Evolutionary conservation across 53 echinoderm and acorn worm species (phyloP).

Genomic region (Arbacia lixula): DNA sequence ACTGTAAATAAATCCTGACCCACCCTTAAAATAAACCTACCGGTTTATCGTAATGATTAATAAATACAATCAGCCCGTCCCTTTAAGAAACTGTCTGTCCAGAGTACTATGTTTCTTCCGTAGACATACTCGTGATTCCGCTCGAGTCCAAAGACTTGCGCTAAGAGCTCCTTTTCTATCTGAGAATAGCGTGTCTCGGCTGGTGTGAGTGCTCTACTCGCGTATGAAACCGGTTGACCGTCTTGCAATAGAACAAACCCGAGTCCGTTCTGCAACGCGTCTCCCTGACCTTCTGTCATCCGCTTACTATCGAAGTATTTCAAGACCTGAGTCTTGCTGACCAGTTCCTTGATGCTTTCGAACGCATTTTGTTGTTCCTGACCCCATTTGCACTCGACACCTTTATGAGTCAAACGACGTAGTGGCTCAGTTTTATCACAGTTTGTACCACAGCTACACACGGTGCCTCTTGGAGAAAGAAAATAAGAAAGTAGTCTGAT

Average conservation of each 20-base stretch:
- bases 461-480: no score
- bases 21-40: no score
- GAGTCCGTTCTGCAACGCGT: slow-evolving; percentile 73
- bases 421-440: no score
- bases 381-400: slow-evolving; percentile 3
- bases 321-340: slow-evolving; percentile 45
- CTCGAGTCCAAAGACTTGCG: slow-evolving; percentile 70
- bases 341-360: slow-evolving; percentile 43
- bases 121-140: slow-evolving; percentile 65
- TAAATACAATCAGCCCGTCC: no score
- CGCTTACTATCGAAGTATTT: slow-evolving; percentile 55
- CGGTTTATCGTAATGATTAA: no score
- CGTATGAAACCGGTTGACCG: slow-evolving; percentile 70
- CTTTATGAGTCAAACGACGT: slow-evolving; percentile 29
- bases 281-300: slow-evolving; percentile 76
- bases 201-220: slow-evolving; percentile 67
- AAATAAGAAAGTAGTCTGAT: no score
- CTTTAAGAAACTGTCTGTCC: no score
- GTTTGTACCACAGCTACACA: no score
- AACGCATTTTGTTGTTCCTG: slow-evolving; percentile 51
- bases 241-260: slow-evolving; percentile 71
- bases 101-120: slow-evolving; percentile 55
- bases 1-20: no score
- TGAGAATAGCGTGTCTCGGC: slow-evolving; percentile 70
- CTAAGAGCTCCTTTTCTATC: slow-evolving; percentile 80